Base-by-base conservation (phyloP, 2,888 invertebrate species). In the Trichogramma evanescens region DNA sequence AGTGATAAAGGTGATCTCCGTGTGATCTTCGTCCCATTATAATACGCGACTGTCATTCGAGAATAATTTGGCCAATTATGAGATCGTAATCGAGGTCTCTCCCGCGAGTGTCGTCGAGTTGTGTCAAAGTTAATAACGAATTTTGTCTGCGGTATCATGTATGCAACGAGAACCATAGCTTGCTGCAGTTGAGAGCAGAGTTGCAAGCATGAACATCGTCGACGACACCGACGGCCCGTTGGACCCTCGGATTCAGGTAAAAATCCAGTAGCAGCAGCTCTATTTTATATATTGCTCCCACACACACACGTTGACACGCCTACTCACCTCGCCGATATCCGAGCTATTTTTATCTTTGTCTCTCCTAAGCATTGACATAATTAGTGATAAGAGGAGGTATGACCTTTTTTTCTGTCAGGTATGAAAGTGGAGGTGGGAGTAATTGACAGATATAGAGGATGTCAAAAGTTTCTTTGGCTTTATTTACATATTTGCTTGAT, bases 191-290 rank as follows among this genome's bases (percentile, higher is more conserved):
- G 54, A 67, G 70, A 70, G 70, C 66, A 68, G 61, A 67, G 66
- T 65, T 61, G 65, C 59, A 69, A 72, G 68, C 61, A 77, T 77
- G 77, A 75, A 75, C 71, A 72, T 72, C 69, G 69, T 72, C 68
- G 75, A 77, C 70, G 77, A 77, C 69, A 73, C 72, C 69, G 78
- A 78, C 63, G 78, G 75, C 64, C 78, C 79, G 61, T 71, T 82
- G 71, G 82, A 82, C 70, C 82, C 82, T 59, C 75, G 82, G 62
- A 81, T 82, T 67, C 81, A 81, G 78, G 82, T 81, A 72, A 66
- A 43, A 4, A 45, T n/a, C 45, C 8, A 45, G n/a, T 9, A 45
- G 8, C n/a, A 9, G 45, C 45, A 45, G n/a, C 8, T 26, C 26
- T 26, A 26, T 26, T 26, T 26, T 26, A 26, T 26, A 26, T 2